Conservation (phyloP, 2,113 vertebrate genomes). For the Gopherus flavomarginatus region DNA sequence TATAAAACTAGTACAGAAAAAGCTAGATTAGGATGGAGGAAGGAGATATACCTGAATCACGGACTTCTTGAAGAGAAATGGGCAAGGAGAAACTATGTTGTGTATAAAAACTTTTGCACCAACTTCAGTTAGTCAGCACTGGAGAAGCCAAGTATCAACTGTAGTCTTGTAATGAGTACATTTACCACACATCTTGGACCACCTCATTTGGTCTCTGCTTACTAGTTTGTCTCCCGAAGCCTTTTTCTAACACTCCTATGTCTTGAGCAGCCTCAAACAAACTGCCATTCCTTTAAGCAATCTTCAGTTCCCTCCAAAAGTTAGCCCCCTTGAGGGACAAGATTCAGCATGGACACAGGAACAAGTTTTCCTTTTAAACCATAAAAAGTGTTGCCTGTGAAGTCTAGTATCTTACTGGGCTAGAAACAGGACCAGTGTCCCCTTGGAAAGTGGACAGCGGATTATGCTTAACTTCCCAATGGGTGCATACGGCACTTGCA, state of each 20-base stretch:
- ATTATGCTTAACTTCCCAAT: not conserved
- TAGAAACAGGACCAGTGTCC: not conserved
- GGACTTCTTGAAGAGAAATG: not conserved
- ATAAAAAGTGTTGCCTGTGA: not conserved
- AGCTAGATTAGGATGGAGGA: not conserved
- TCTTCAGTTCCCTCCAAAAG: not conserved
- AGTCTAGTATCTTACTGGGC: not conserved
- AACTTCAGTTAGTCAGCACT: not conserved
- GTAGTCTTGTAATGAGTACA: accelerated
- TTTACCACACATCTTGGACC: not conserved
- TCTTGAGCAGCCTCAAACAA: not conserved
- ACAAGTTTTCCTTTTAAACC: not conserved
- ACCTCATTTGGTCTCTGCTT: not conserved
- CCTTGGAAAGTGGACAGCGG: not conserved
- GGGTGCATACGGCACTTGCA: not conserved
- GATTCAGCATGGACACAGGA: not conserved
- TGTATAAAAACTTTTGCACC: not conserved
- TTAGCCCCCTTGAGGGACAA: not conserved
- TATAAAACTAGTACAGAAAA: not conserved
- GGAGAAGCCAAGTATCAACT: not conserved
- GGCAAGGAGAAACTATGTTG: not conserved
- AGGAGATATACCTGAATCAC: not conserved
- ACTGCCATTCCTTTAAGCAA: not conserved
- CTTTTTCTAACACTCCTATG: not conserved
- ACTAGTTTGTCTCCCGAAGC: not conserved